Evolutionary conservation across 2,888 invertebrate species (phyloP), one percentile per base, ranked within the genome.

Genomic region (Sphaeridia pumilis): DNA sequence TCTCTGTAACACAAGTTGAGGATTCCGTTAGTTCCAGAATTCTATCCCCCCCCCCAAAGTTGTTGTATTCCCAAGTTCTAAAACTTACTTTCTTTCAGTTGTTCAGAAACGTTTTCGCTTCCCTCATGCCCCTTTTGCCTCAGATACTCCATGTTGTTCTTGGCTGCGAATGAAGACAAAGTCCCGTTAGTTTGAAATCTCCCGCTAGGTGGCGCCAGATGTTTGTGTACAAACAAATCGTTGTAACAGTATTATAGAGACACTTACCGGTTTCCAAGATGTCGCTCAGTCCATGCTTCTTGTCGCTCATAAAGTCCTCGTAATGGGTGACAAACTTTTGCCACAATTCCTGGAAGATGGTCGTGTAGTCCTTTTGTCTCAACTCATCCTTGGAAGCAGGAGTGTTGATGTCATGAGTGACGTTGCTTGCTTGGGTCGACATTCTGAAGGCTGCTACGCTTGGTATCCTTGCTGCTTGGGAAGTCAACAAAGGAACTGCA

Each of bases 101-200:
- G 38, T 17, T 38, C 38, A 20, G 10, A 12, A 7, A 38, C 38
- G 17, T 38, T 38, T 17, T 38, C 38, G 5, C 17, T 20, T 5
- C 38, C 38, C 38, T 38, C 38, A 14, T 14, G 20, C 20, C 38
- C 38, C 5, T 17, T 7, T 17, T 38, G 38, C 27, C 45, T 55
- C 24, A 55, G 12, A 10, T 44, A 36, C n/a, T 49, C 41, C 22
- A 49, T 53, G 27, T 56, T 56, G 28, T 49, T 46, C 20, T 38
- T 38, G 12, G 38, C 38, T 38, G 38, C 20, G 20, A 38, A 31
- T 10, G 31, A 31, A 31, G 31, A 31, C 10, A 31, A 31, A 31
- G 31, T n/a, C n/a, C n/a, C 7, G 31, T 31, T 10, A 14, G 31
- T 10, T 31, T 10, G 31, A 31, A 31, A 14, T 14, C 31, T 14